Evolutionary conservation across 1,140 invertebrate genomes (phyloP).

Genomic region (Zaprionus lachaisei): DNA sequence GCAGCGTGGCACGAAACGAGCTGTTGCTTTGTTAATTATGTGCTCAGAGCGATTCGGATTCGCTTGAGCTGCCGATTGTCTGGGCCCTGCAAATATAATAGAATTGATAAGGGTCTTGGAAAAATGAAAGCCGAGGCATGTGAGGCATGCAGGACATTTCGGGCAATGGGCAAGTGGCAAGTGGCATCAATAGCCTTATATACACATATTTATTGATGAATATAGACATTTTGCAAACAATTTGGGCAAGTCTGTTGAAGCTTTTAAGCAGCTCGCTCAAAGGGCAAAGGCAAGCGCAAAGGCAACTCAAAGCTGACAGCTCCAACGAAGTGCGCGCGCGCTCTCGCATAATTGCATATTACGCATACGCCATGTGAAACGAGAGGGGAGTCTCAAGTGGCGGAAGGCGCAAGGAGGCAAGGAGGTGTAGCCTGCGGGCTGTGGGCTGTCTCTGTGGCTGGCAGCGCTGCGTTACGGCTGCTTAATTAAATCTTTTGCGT

Average conservation of each 20-base stretch:
- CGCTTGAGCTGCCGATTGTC: slow-evolving; percentile 41
- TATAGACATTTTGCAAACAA: slow-evolving; percentile 17
- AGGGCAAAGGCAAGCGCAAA: neutral
- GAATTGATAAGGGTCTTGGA: slow-evolving; percentile 43
- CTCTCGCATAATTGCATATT: slow-evolving; percentile 73
- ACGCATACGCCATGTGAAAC: slow-evolving; percentile 73
- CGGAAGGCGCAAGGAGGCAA: neutral
- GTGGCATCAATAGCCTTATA: neutral
- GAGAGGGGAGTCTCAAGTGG: slow-evolving; percentile 32
- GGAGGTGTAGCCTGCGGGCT: neutral
- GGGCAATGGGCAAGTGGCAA: neutral
- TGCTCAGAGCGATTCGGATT: slow-evolving; percentile 31
- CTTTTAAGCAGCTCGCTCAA: slow-evolving; percentile 17
- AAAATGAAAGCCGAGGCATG: neutral
- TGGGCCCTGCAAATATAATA: slow-evolving; percentile 35
- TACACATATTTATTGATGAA: slow-evolving; percentile 5
- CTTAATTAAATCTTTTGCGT: slow-evolving; percentile 81
- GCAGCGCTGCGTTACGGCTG: slow-evolving; percentile 57
- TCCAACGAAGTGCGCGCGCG: slow-evolving; percentile 1
- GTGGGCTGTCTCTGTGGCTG: slow-evolving; percentile 31
- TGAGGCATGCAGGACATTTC: slow-evolving; percentile 13
- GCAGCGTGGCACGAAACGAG: slow-evolving; percentile 14
- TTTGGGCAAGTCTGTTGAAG: slow-evolving; percentile 3
- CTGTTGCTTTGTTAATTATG: slow-evolving; percentile 67
- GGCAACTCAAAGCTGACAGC: slow-evolving; percentile 20